A percentile compares a stretch with the other conserved stretches of the same genome.
Conservation (phyloP, 1,140 invertebrate genomes). For the Onthophagus taurus region DNA sequence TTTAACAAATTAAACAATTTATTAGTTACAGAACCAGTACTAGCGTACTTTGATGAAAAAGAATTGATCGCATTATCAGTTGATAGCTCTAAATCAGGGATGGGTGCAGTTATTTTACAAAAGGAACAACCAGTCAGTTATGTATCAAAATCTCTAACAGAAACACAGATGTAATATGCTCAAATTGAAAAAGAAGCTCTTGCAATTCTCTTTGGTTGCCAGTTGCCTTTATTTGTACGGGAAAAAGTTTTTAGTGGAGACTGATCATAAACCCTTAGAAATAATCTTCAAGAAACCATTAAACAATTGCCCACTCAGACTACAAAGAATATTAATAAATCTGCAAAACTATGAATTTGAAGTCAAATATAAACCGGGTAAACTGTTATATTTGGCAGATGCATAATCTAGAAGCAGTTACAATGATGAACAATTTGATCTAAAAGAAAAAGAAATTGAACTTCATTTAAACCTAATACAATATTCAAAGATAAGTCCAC, state of each 20-base stretch:
- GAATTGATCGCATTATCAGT: conserved; percentile 20
- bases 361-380: not conserved
- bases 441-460: not conserved
- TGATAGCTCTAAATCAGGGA: conserved; percentile 24
- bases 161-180: not conserved
- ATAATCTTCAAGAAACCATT: not conserved
- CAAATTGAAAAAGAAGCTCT: conserved; percentile 9
- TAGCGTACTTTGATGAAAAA: not conserved
- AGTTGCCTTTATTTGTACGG: conserved; percentile 5
- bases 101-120: conserved; percentile 29
- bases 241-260: conserved; percentile 38
- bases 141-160: conserved; percentile 28
- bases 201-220: not conserved
- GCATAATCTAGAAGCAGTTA: too few relatives aligned
- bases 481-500: not conserved
- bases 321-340: not conserved
- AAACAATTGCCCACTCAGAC: not conserved
- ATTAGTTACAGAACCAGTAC: not conserved
- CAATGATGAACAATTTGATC: not conserved
- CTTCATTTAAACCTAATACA: not conserved
- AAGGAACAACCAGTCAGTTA: conserved; percentile 26
- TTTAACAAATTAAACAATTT: not conserved
- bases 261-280: conserved; percentile 40
- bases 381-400: not conserved
- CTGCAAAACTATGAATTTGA: not conserved